Base-by-base conservation (phyloP, 1,140 invertebrate species). In the Magallana ariakensis region DNA sequence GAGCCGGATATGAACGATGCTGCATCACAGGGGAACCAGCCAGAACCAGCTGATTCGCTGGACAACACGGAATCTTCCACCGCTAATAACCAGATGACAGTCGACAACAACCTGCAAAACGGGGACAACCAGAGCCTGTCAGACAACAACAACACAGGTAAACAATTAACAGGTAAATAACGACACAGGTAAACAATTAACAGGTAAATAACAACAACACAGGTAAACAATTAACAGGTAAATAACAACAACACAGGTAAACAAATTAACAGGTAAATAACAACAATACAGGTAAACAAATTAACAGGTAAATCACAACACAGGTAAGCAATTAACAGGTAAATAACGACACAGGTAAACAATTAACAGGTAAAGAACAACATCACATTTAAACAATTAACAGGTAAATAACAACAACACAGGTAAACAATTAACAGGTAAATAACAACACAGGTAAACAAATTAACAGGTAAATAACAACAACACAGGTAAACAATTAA, bases 141-240 rank as follows among this genome's bases (percentile, higher is more conserved):
- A 58, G 86, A 89, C 75, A 87, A 85, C 22, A 87, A 87, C 55
- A 89, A 87, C 16, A 87, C 84, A 83, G 88, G 84, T 87, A 75
- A 7, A 10, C 3, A 0, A n/a, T 5, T 15, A 1, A 5, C 7
- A 7, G 15, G 15, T 5, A n/a, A 16, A 60, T 1, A 7, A 60
- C 15, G 15, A 60, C 58, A 60, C 33, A 33, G 33, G 1, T 60
- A 16, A 60, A 60, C 58, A 3, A 15, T 15, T n/a, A 15, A 33
- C n/a, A 80, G 16, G 15, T 15, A 4, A 9, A 1, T 1, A 4
- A 62, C n/a, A 62, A 15, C 13, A 19, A 62, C 58, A 62, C 13
- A 15, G 58, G 4, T 19, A 26, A 26, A 8, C 19, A 33, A 80
- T 19, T 8, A 46, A 80, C 70, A 80, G 4, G 13, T 19, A 2